These are phyloP conservation scores for Ficedula albicollis DNA, from an alignment of 2,797 vertebrate species.

Conservation along the genomic window DNA sequence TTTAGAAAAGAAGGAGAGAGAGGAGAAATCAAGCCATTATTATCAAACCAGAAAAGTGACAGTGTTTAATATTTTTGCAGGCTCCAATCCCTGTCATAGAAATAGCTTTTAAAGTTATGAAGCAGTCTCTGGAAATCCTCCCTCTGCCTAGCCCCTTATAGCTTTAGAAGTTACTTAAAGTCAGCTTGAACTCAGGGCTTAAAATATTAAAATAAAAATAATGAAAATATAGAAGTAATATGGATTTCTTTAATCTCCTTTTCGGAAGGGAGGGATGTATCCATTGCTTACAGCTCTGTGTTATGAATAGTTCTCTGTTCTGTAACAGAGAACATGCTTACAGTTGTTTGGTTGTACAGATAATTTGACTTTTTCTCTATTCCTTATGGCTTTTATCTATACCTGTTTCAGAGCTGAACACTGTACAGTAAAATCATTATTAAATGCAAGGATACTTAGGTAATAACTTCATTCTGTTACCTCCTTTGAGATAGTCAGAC, in stretches of 20 bases:
- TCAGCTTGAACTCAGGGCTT: neutral
- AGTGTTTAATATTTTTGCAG: neutral
- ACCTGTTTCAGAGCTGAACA: neutral
- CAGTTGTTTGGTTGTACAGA: neutral
- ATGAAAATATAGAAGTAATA: neutral
- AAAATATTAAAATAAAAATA: slow-evolving; percentile 23
- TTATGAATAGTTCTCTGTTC: neutral
- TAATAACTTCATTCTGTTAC: neutral
- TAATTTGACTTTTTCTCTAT: neutral
- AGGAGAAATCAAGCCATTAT: neutral
- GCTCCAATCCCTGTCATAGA: neutral
- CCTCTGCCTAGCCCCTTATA: neutral
- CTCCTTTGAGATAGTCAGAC: neutral
- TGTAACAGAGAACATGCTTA: neutral
- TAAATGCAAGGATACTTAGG: neutral
- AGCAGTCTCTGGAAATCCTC: neutral
- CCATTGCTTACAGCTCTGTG: neutral
- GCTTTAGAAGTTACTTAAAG: neutral
- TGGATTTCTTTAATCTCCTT: neutral
- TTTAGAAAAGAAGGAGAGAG: neutral
- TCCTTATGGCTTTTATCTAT: neutral
- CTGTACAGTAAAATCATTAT: neutral
- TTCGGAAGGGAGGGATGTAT: neutral
- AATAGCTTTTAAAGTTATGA: neutral
- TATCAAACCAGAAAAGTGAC: neutral